Evolutionary conservation across 2,888 invertebrate species (phyloP), one percentile per base, ranked within the genome.

Genomic region (Acrocera orbiculus): DNA sequence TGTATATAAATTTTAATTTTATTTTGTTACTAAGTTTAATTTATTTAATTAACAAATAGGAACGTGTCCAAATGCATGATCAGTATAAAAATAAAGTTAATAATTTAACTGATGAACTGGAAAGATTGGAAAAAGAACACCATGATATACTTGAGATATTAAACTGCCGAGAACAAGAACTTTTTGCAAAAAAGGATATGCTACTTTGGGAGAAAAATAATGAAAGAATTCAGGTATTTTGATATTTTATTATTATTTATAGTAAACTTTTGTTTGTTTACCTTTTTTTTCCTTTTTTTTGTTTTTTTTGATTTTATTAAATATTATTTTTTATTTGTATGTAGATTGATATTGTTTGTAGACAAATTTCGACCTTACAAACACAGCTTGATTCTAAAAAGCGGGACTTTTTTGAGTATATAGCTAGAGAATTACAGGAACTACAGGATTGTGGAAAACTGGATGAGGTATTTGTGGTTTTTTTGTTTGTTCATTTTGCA

Each of bases 341-440:
- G 50, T 57, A 77, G 76, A 75, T 73, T 59, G 70, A 71, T 61
- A 68, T 66, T 53, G 74, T 74, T 57, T 72, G 69, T 58, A 63
- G 63, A 45, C 66, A 67, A 54, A 67, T 72, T 54, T 62, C 65
- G 43, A 67, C 65, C 32, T 61, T 72, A 49, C 63, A 65, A 47
- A 53, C 59, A 26, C 64, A 65, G 48, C 57, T 70, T 43, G 65
- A 63, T 43, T 63, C 60, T 42, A 70, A 67, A 57, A 58, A 58
- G 47, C 55, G 59, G 22, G 64, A 66, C 48, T 56, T 69, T 43
- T 64, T 64, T 31, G 61, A 62, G 42, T 69, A 64, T 45, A 62
- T 69, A 47, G 57, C 56, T 34, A 56, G 50, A 51, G 65, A 63
- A 46, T 51, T 68, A 35, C 58, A 59, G 48, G 64, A 66, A 42